Evolutionary conservation across 2,888 invertebrate genomes (phyloP), one percentile per base, ranked within the genome.

Genomic region (Ommatoiulus sabulosus): DNA sequence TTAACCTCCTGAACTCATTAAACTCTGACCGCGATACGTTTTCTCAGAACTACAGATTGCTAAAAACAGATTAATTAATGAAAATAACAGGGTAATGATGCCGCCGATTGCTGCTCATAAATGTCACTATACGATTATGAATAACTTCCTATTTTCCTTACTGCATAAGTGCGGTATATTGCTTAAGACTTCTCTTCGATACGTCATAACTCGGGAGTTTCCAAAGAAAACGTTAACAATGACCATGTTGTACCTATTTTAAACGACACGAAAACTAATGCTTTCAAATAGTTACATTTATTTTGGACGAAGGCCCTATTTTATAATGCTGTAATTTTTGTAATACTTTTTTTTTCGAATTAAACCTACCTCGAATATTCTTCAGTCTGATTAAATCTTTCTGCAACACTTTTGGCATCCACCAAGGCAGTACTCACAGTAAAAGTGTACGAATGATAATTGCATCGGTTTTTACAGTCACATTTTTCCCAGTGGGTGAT

Each of bases 151-250:
- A 87, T 63, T 72, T 17, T 46, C 44, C 88, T 84, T 88, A 88
- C 88, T 88, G 52, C 84, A 88, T 52, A 88, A 52, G 20, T 85
- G 57, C 0, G 88, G 84, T 46, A 88, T 24, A 12, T 84, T 88
- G 17, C 35, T 85, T 44, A 88, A 80, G 17, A 88, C 88, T 17
- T 88, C 88, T 17, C 88, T 43, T 20, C 85, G 84, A 85, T 84
- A 88, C 20, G 48, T 52, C 44, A 48, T 88, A 4, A 88, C 20
- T 84, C 44, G 7, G 15, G 84, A 46, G 48, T 85, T 80, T 8
- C 88, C 88, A 43, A 88, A 88, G 88, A 88, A 88, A 46, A 88
- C 85, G n/a, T 88, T 88, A 43, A 88, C 84, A 24, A 88, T 88
- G 17, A 88, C 84, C 84, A 88, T 88, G 85, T 88, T 88, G 46